Evolutionary conservation across 2,113 vertebrate species (phyloP), one percentile per base, ranked within the genome.

Genomic region (Mastomys coucha): DNA sequence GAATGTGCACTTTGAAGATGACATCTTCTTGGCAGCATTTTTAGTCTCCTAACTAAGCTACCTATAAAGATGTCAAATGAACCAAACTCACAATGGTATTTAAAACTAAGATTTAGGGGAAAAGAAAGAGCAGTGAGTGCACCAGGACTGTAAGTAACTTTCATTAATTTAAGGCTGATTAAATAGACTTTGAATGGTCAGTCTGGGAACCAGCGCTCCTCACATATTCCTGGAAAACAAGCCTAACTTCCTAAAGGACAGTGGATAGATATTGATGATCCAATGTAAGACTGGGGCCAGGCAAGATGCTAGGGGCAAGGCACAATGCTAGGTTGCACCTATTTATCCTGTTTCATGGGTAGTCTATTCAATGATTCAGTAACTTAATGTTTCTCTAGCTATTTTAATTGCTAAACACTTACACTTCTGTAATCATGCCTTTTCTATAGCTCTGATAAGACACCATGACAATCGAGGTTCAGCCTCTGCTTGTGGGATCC

Each of bases 41-140:
- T 78, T 67, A 80, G 31, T 42, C 31, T 84, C 16, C 42, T 60
- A 12, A 85, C 56, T 96, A 87, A 95, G 93, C 92, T 82, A 75
- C 28, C 60, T 78, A 87, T 88, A 85, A 94, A 81, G 45, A 91
- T 53, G 53, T 93, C 89, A 92, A 73, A 45, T 58, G 45, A 94
- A 89, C 78, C 76, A 88, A 97, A 70, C 70, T 63, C 63, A 94
- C n/a, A 60, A 86, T 63, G n/a, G 16, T 60, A 88, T 5, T 87
- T 36, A 92, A 95, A 94, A 91, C n/a, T 91, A 70, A 88, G n/a
- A 36, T 63, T 94, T 89, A 82, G n/a, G 2, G 2, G 67, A 65
- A 75, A 58, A 53, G 17, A 19, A n/a, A 89, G 51, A 58, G 8
- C 2, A 49, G 13, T n/a, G 4, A 49, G 13, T n/a, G 4, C 5